phyloP scores from a whole-genome alignment of 2,888 invertebrate genomes.

The Rugalucina vietnamica region DNA sequence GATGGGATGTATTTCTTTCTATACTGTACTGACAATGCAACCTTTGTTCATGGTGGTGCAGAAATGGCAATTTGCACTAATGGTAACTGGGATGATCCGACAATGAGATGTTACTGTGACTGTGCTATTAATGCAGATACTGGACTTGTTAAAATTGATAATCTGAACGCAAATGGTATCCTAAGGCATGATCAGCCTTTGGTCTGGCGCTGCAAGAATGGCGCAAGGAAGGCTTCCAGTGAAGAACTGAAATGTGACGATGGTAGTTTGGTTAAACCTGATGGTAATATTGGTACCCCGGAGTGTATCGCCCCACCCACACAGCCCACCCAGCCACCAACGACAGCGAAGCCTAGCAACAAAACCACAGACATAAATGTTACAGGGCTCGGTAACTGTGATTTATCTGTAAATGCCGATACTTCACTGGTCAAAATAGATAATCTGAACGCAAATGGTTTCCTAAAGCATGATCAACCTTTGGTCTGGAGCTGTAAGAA shows the following conservation, averaged over 20 bases:
- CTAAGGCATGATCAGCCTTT: neutral
- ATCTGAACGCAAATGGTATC: neutral
- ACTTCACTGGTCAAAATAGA: neutral
- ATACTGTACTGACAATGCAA: neutral
- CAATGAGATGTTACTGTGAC: neutral
- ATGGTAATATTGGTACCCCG: too few species aligned
- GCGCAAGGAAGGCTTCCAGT: neutral
- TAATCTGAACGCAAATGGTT: constrained; percentile 11
- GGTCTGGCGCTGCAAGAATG: neutral
- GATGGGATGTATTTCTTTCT: neutral
- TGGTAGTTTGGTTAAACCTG: too few species aligned
- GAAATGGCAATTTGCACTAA: neutral
- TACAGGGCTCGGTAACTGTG: too few species aligned
- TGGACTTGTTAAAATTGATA: neutral
- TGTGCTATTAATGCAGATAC: neutral
- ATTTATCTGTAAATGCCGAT: constrained; percentile 1
- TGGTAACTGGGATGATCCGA: neutral
- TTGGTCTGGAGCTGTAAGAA: constrained; percentile 32
- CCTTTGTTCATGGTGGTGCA: neutral
- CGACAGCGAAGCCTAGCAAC: too few species aligned
- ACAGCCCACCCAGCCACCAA: too few species aligned
- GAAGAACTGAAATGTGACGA: neutral
- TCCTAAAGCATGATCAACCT: constrained; percentile 3
- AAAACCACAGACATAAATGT: too few species aligned
- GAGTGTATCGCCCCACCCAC: too few species aligned